phyloP scores from a whole-genome alignment of 1,140 invertebrate species.

The Chelonus insularis region DNA sequence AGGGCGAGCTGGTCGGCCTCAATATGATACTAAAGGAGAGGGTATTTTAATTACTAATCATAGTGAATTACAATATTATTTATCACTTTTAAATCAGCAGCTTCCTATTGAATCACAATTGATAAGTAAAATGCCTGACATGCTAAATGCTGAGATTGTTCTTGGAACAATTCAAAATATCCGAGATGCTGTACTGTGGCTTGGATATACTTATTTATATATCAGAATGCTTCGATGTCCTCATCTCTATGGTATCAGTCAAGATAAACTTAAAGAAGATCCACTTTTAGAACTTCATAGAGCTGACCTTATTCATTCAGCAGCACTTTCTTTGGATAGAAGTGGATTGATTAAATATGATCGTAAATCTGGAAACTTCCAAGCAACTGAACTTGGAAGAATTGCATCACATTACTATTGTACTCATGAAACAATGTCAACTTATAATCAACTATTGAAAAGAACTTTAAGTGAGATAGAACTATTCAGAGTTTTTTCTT shows the following conservation, averaged over 20 bases:
- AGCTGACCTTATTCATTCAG: conserved; percentile 96
- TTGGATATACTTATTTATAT: conserved; percentile 97
- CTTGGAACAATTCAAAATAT: conserved; percentile 95
- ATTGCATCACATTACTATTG: conserved; percentile 99
- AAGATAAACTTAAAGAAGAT: conserved; percentile 82
- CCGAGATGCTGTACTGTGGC: conserved; percentile 92
- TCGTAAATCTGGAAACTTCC: conserved; percentile 91
- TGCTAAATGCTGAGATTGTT: conserved; percentile 98
- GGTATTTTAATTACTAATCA: conserved; percentile 99
- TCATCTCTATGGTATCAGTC: conserved; percentile 84
- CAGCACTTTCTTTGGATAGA: conserved; percentile 87
- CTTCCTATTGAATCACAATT: conserved; percentile 87
- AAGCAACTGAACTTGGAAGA: conserved; percentile 90
- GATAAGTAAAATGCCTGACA: conserved; percentile 86
- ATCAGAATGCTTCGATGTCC: conserved; percentile 87
- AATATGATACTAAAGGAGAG: conserved; percentile 98
- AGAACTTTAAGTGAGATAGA: conserved; percentile 98
- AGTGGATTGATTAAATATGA: conserved; percentile 96
- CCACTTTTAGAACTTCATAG: conserved; percentile 83
- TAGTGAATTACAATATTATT: conserved; percentile 97
- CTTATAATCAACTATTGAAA: conserved; percentile 96
- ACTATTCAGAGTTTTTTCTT: conserved; percentile 96
- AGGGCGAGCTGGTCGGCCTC: conserved; percentile 94
- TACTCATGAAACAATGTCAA: conserved; percentile 94
- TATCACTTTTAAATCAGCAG: conserved; percentile 97